Percentiles rank a stretch among this genome's conserved stretches.
These are phyloP conservation scores for Calliphora vicina DNA, from an alignment of 1,140 invertebrate species.

Conservation along the genomic window DNA sequence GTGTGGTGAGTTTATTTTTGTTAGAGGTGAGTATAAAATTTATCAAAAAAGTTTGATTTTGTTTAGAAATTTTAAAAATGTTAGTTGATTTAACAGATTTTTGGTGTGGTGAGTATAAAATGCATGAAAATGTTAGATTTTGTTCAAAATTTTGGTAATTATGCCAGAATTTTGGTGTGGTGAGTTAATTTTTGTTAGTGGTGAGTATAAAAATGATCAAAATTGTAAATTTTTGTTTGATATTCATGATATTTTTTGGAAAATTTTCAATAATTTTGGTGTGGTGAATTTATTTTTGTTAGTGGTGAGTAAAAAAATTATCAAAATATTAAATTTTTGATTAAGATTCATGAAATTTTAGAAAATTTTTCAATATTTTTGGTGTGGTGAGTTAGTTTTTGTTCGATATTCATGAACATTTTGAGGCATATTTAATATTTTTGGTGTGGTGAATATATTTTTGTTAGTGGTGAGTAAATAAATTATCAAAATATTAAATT, in stretches of 20 bases:
- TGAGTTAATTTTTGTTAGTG: background rate
- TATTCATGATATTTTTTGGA: background rate
- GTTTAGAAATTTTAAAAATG: background rate
- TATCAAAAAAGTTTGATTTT: background rate
- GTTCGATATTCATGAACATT: too few relatives aligned
- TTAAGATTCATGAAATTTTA: too few relatives aligned
- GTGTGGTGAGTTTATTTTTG: background rate
- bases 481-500: too few relatives aligned
- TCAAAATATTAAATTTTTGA: too few relatives aligned
- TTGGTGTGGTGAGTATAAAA: background rate
- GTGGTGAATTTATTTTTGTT: background rate
- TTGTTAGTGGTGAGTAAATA: too few relatives aligned
- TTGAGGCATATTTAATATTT: slow-evolving; percentile 16
- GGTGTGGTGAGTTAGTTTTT: background rate
- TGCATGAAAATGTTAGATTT: too few relatives aligned
- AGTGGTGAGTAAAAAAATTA: too few relatives aligned
- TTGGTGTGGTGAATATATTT: background rate
- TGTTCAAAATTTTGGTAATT: too few relatives aligned
- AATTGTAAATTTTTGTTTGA: background rate
- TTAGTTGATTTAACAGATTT: too few relatives aligned
- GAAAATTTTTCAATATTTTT: too few relatives aligned
- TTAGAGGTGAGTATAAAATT: background rate
- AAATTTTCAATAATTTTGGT: background rate
- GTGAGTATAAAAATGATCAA: background rate
- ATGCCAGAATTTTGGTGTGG: background rate